A percentile compares a stretch with the other conserved stretches of the same genome.
These are phyloP conservation scores for Cisticola juncidis DNA, from an alignment of 2,113 vertebrate species.

Conservation along the genomic window DNA sequence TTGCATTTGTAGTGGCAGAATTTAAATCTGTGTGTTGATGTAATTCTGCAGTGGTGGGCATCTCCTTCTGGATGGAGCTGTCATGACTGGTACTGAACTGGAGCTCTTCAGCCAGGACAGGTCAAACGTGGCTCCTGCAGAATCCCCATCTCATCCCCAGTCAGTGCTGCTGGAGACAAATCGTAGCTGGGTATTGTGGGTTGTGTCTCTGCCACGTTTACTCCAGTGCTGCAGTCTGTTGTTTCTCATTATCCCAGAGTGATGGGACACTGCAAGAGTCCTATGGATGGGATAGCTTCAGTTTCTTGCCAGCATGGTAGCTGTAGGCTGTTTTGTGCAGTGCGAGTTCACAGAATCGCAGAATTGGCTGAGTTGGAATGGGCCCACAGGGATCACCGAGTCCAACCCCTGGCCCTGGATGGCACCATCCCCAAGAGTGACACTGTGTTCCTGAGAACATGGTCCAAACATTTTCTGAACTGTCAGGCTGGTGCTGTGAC, in stretches of 20 bases:
- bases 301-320: not conserved
- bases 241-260: not conserved
- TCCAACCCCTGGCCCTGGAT: not conserved
- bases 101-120: not conserved
- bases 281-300: not conserved
- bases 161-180: rapidly evolving
- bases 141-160: not conserved
- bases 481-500: not conserved
- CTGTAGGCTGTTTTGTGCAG: not conserved
- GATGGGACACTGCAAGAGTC: not conserved
- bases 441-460: rapidly evolving
- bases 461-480: not conserved
- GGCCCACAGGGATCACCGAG: too few relatives aligned
- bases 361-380: not conserved
- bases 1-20: not conserved
- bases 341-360: not conserved
- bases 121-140: not conserved
- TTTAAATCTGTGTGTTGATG: not conserved
- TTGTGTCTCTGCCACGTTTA: not conserved
- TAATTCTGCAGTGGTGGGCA: not conserved
- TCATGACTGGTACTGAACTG: not conserved
- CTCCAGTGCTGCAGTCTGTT: not conserved
- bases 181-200: not conserved
- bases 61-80: not conserved
- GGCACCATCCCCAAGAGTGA: not conserved